Evolutionary conservation across 35 echinoderm and acorn worm species (phyloP).

Genomic region (Heliocidaris erythrogramma): DNA sequence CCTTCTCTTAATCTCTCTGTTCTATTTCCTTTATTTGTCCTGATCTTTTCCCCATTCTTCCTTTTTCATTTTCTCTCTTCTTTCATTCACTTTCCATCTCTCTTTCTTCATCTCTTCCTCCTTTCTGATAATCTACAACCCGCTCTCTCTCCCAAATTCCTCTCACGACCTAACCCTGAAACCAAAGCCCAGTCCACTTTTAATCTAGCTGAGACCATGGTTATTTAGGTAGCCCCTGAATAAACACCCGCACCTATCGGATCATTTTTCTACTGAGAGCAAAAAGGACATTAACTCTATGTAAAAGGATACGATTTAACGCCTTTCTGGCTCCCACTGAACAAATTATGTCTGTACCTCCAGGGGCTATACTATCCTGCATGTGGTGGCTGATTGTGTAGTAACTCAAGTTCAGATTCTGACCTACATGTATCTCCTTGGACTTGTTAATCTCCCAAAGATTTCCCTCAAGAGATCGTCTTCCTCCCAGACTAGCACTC

Average conservation of each 20-base stretch:
- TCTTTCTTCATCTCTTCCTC: not conserved
- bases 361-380: not conserved
- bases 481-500: not conserved
- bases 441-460: not conserved
- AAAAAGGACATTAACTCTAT: not conserved
- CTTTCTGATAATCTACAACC: not conserved
- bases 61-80: not conserved
- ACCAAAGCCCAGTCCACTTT: not conserved
- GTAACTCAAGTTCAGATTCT: not conserved
- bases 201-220: constrained; percentile 2
- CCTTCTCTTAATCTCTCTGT: not conserved
- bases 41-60: not conserved
- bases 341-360: not conserved
- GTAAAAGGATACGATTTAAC: not conserved
- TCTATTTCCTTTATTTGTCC: not conserved
- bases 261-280: not conserved
- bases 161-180: not conserved
- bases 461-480: not conserved
- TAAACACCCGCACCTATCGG: not conserved
- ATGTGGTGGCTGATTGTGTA: not conserved
- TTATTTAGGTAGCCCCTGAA: not conserved
- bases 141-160: not conserved
- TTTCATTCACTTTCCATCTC: not conserved
- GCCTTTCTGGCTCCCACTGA: not conserved
- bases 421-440: not conserved